phyloP scores from a whole-genome alignment of 2,797 vertebrate genomes.

The Artibeus jamaicensis region DNA sequence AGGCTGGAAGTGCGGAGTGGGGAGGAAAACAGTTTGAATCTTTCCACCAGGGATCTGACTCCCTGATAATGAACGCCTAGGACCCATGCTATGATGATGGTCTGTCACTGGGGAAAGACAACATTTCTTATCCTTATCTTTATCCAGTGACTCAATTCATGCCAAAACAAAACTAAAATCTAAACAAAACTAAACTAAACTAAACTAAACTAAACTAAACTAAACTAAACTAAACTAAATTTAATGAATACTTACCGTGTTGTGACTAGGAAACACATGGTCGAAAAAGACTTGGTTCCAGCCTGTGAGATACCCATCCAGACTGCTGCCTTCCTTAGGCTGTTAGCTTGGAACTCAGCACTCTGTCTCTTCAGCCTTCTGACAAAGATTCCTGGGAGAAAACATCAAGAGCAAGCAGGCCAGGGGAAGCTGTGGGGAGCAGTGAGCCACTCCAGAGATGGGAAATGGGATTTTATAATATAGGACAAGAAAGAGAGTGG shows the following conservation, averaged over 20 bases:
- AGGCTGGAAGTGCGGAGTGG: fast-evolving
- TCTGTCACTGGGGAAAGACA: neutral
- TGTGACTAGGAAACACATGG: neutral
- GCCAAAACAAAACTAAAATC: neutral
- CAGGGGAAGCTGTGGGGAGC: neutral
- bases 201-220: neutral
- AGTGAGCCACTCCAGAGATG: neutral
- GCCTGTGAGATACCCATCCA: fast-evolving
- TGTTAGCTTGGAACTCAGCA: fast-evolving
- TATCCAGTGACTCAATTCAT: neutral
- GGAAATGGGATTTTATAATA: neutral
- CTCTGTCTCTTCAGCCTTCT: neutral
- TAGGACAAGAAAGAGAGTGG: fast-evolving
- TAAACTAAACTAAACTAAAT: neutral
- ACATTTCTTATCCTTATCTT: neutral
- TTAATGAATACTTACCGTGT: neutral
- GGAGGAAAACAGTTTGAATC: neutral
- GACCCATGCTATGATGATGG: neutral
- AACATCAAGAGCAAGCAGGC: neutral
- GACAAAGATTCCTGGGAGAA: neutral
- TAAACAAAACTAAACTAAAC: neutral
- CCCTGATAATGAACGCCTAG: neutral
- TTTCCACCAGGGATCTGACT: neutral
- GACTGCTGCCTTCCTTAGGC: neutral
- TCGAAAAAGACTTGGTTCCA: neutral